phyloP scores from a whole-genome alignment of 2,113 vertebrate species.

The Channa argus region DNA sequence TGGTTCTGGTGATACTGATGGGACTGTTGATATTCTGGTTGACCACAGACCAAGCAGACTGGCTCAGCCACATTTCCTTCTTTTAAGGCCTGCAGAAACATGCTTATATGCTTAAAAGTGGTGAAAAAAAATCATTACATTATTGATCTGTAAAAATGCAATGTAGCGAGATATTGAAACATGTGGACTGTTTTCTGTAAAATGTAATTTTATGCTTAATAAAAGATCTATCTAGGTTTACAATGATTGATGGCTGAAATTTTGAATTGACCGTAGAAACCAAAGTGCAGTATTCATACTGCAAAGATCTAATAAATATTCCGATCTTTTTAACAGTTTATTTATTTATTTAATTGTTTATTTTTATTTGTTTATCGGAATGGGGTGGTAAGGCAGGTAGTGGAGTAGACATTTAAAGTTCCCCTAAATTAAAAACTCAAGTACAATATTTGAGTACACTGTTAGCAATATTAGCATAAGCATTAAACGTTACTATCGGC shows the following conservation, averaged over 20 bases:
- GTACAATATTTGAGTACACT: no score
- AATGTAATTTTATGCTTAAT: constrained; percentile 27
- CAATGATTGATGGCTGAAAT: background rate
- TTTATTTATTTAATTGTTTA: no score
- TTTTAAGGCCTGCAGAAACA: constrained; percentile 6
- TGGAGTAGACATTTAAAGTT: no score
- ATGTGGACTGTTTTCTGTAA: background rate
- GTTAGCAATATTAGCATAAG: no score
- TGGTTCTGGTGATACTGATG: constrained; percentile 55
- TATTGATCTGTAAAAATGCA: background rate
- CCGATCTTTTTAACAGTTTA: no score
- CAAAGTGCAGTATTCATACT: no score
- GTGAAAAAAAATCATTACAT: background rate
- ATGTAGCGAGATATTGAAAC: background rate
- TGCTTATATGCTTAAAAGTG: background rate
- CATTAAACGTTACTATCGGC: background rate
- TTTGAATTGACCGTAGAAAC: background rate
- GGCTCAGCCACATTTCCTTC: constrained; percentile 28
- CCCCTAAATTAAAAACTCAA: no score
- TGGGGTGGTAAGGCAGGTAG: no score
- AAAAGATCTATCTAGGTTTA: constrained; percentile 30
- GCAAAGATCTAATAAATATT: no score
- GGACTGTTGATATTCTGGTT: constrained; percentile 78
- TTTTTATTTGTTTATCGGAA: no score
- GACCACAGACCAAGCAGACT: constrained; percentile 67